Percentiles rank a stretch among this genome's conserved stretches.
phyloP scores from a whole-genome alignment of 1,140 invertebrate genomes.

The Agrilus planipennis region DNA sequence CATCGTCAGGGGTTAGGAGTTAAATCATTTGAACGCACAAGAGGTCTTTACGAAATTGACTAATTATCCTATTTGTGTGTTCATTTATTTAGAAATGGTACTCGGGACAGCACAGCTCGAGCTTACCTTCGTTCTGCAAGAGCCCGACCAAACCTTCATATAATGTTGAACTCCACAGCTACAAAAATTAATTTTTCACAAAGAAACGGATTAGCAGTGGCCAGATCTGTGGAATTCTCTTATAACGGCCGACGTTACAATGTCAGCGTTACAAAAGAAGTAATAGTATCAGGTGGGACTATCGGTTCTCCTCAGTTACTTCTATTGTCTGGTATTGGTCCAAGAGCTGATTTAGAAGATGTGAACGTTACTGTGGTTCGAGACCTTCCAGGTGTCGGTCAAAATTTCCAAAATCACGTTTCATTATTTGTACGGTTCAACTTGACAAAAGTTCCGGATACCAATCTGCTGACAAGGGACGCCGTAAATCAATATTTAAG shows the following conservation, averaged over 20 bases:
- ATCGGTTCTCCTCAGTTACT: conserved; percentile 76
- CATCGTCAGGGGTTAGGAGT: no score
- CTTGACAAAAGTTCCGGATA: conserved; percentile 40
- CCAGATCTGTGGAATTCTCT: conserved; percentile 55
- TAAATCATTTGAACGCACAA: no score
- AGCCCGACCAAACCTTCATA: conserved; percentile 59
- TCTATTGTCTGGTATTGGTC: conserved; percentile 70
- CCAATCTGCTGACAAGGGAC: conserved; percentile 48
- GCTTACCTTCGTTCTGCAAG: conserved; percentile 68
- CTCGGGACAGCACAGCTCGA: conserved; percentile 64
- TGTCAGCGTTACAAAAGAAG: conserved; percentile 50
- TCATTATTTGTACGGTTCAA: conserved; percentile 64
- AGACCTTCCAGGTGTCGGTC: conserved; percentile 70
- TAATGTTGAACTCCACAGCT: conserved; percentile 64
- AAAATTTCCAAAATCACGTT: conserved; percentile 82
- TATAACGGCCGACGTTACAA: conserved; percentile 43
- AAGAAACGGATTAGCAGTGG: conserved; percentile 39
- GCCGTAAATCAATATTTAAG: conserved; percentile 48
- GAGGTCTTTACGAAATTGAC: no score
- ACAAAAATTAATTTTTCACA: conserved; percentile 53
- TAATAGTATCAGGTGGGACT: conserved; percentile 53
- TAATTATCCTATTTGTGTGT: no score
- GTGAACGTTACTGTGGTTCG: conserved; percentile 55
- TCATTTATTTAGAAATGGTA: conserved; percentile 81
- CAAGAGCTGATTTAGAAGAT: conserved; percentile 53